Base-by-base conservation (phyloP, 2,888 invertebrate species). In the Fragum fragum region DNA sequence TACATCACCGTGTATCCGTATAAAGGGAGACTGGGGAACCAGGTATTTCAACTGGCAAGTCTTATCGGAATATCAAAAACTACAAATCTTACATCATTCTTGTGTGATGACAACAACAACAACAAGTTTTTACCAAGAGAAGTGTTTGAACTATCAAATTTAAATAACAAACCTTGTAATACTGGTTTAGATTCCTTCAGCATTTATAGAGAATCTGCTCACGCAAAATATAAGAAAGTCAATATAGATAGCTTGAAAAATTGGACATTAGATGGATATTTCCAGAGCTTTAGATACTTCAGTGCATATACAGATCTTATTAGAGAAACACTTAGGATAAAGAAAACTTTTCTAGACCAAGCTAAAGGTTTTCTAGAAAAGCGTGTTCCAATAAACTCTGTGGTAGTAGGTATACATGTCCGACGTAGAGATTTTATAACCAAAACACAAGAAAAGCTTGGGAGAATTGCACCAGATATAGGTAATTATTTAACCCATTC, bases 221-320 rank as follows among this genome's bases (percentile, higher is more conserved):
- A 66, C 36, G 66, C 42, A 36, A 66, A 23, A 39, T 66, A 66
- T 42, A 21, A 14, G 9, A 36, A 66, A 21, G 36, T 66, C 11
- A n/a, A 23, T 11, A 16, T 68, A 29, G 55, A 66, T 55, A 21
- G 14, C 14, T 16, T 18, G 3, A 66, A 47, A 21, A 83, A 87
- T 63, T 79, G 81, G 70, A 79, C 66, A 6, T 29, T 87, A 1
- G 71, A 75, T n/a, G 82, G 80, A 1, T 88, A 79, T 36, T 79
- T 86, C 47, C 88, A 87, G 73, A 78, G 76, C 28, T 88, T 80
- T 74, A 76, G 69, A 57, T 85, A 86, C 59, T 88, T 87, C 68
- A 16, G 32, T 18, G 11, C 74, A 11, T 55, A 74, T 14, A 29
- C 29, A 11, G 39, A 73, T 0, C 52, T 72, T 47, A 73, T 87